phyloP scores from a whole-genome alignment of 2,888 invertebrate genomes.

The Nomada lathburiana region DNA sequence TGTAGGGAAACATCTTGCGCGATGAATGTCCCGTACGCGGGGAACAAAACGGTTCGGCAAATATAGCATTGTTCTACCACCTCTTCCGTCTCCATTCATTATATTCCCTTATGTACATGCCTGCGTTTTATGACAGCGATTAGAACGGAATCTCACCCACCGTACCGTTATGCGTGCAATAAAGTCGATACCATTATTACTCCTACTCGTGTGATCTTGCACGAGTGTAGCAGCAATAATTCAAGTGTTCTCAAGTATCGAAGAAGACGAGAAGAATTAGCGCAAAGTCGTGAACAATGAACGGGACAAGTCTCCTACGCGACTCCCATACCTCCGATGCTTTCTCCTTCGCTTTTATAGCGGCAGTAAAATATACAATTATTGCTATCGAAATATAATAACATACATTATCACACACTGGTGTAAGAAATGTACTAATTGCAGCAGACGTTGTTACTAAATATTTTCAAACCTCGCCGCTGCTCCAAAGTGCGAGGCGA shows the following conservation, averaged over 20 bases:
- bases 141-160: constrained; percentile 1
- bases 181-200: constrained; percentile 10
- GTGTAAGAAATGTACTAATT: too few relatives aligned
- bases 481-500: not conserved
- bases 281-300: too few relatives aligned
- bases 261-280: not conserved
- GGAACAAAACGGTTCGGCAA: not conserved
- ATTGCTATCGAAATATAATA: too few relatives aligned
- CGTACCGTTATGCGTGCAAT: not conserved
- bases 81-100: not conserved
- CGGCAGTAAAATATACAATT: too few relatives aligned
- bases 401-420: too few relatives aligned
- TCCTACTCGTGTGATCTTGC: not conserved
- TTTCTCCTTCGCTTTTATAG: too few relatives aligned
- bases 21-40: not conserved
- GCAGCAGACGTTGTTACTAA: too few relatives aligned
- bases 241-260: not conserved
- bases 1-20: not conserved
- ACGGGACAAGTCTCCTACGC: too few relatives aligned
- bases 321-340: too few relatives aligned
- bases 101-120: constrained; percentile 3
- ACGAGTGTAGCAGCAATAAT: not conserved
- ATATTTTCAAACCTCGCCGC: too few relatives aligned
- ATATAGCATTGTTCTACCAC: not conserved
- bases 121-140: constrained; percentile 14